Evolutionary conservation across 2,797 vertebrate genomes (phyloP).

Genomic region (Gallinago solitaria): DNA sequence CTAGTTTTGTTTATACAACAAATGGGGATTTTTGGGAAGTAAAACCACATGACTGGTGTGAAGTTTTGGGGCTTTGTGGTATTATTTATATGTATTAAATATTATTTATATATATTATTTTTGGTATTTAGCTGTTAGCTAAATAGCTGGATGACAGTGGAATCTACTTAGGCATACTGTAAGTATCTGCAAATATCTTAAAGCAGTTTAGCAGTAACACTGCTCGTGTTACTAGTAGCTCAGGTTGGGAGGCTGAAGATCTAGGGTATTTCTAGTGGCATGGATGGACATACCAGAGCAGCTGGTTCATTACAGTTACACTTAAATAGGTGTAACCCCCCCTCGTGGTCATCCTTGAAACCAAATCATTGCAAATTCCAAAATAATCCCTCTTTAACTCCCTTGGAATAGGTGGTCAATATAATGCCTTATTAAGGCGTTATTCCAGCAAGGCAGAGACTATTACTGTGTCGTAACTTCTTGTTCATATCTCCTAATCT

Average conservation of each 20-base stretch:
- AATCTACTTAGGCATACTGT: neutral
- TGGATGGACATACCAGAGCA: neutral
- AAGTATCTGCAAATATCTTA: neutral
- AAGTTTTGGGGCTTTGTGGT: neutral
- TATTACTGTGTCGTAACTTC: neutral
- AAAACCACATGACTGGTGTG: neutral
- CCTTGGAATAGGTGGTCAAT: neutral
- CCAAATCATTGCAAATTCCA: neutral
- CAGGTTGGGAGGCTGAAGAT: neutral
- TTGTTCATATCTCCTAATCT: neutral
- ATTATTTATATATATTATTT: too few species aligned
- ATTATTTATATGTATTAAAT: too few species aligned
- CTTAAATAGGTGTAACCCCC: neutral
- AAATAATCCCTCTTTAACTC: neutral
- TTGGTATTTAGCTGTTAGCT: neutral
- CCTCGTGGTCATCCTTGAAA: neutral
- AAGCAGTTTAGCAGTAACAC: neutral
- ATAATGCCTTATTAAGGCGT: neutral
- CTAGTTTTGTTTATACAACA: slow-evolving; percentile 5
- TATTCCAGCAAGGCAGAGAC: neutral
- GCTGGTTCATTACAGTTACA: neutral
- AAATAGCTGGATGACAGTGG: neutral
- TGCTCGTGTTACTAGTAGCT: neutral
- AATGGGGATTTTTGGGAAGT: neutral
- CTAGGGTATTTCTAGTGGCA: neutral